Evolutionary conservation across 2,888 invertebrate genomes (phyloP), one percentile per base, ranked within the genome.

Genomic region (Julus scandinavius): DNA sequence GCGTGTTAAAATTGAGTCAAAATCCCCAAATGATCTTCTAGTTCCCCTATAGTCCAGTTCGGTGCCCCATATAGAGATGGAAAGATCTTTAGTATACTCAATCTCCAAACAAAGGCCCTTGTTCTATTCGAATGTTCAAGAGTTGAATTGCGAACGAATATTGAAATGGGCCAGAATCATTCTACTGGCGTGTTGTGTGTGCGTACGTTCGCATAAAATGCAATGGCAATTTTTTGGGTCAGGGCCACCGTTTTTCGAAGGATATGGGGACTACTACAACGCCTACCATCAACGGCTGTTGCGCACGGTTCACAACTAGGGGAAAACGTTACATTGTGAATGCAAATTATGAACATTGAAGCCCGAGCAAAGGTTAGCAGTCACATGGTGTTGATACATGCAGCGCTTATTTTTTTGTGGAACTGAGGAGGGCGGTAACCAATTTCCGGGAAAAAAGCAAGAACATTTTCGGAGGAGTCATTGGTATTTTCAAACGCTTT

Each of bases 161-260:
- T 54, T 54, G 54, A 17, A 17, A 54, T 54, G 72, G 72, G 20
- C 29, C 72, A 72, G 63, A 63, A 20, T 72, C 58, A 5, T n/a
- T n/a, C 72, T 29, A 20, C 49, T 11, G 13, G 54, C 54, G 54
- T 54, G 54, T 13, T 15, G 54, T 54, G 54, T 54, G 13, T 20
- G 72, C 20, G 29, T 6, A 72, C 72, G n/a, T 29, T 29, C 63
- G 63, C 63, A 3, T 63, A 15, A 63, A n/a, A 63, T 63, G 63
- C 63, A 63, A 63, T 63, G 63, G 72, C 72, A 72, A 20, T 29
- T 72, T 72, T 72, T 72, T 72, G 72, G 72, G 72, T 72, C 72
- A 72, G 72, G 72, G 72, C 72, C 72, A 72, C 72, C 72, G 20
- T 9, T n/a, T 63, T 63, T 29, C 72, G 72, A 72, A 72, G 72